phyloP scores from a whole-genome alignment of 2,797 vertebrate genomes.

The Bradypodion ventrale region DNA sequence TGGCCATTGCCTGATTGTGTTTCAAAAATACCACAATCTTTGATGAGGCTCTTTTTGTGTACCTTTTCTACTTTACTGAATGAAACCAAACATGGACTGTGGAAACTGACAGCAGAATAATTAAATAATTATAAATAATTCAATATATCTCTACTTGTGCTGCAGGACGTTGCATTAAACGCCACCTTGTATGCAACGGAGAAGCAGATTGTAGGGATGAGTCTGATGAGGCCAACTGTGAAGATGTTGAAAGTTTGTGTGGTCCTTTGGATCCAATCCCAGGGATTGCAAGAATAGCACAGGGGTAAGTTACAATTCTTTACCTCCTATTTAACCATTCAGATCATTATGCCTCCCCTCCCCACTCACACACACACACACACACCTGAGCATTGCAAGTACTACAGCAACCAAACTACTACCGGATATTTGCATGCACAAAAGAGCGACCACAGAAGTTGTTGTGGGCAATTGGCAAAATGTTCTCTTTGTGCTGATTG shows the following conservation, averaged over 20 bases:
- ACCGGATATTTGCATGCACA: too few relatives aligned
- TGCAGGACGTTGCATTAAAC: constrained; percentile 88
- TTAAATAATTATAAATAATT: too few relatives aligned
- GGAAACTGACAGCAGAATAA: background rate
- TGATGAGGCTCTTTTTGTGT: too few relatives aligned
- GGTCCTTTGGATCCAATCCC: constrained; percentile 79
- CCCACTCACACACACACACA: too few relatives aligned
- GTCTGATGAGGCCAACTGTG: constrained; percentile 85
- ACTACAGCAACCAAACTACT: background rate
- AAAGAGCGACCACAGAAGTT: too few relatives aligned
- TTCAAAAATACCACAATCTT: too few relatives aligned
- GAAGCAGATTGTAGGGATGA: constrained; percentile 84
- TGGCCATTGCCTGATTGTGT: too few relatives aligned
- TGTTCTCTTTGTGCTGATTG: too few relatives aligned
- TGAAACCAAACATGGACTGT: background rate
- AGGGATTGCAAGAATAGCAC: constrained; percentile 77
- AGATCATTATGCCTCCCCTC: background rate
- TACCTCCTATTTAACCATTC: background rate
- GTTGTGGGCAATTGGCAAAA: too few relatives aligned
- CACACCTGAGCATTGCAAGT: too few relatives aligned
- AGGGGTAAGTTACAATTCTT: constrained; percentile 78
- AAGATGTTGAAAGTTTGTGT: constrained; percentile 76
- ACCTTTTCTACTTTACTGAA: background rate
- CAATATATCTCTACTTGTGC: constrained; percentile 27
- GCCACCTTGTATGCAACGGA: constrained; percentile 85